These are phyloP conservation scores for Neoaliturus tenellus DNA, from an alignment of 2,888 invertebrate species.

Conservation along the genomic window DNA sequence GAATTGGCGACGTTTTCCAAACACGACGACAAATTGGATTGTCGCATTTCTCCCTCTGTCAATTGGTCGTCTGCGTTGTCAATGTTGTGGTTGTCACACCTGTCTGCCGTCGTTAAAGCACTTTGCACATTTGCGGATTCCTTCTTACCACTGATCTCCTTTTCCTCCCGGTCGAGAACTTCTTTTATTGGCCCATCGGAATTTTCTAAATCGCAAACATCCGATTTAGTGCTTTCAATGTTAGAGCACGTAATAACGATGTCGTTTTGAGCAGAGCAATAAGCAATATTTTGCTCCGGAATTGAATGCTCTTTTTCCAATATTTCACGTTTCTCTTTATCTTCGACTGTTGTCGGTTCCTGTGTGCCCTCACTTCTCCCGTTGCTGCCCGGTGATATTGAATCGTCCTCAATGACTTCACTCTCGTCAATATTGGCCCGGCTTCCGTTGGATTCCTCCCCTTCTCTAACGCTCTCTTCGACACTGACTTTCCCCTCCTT, in stretches of 20 bases:
- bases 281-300: not conserved
- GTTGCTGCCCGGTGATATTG: not conserved
- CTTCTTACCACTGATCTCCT: not conserved
- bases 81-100: not conserved
- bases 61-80: not conserved
- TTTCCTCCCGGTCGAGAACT: not conserved
- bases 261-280: not conserved
- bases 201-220: not conserved
- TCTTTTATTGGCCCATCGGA: not conserved
- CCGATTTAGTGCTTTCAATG: not conserved
- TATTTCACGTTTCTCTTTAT: not conserved
- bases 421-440: not conserved
- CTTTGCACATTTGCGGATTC: conserved; percentile 39
- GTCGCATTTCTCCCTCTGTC: not conserved
- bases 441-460: not conserved
- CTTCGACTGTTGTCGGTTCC: not conserved
- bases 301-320: not conserved
- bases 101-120: not conserved
- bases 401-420: not conserved
- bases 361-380: not conserved
- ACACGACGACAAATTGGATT: conserved; percentile 26
- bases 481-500: conserved; percentile 36
- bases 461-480: conserved; percentile 18
- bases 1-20: conserved; percentile 17
- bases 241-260: not conserved